Percentiles rank a stretch among this genome's conserved stretches.
phyloP scores from a whole-genome alignment of 2,113 vertebrate genomes.

The Limanda limanda region DNA sequence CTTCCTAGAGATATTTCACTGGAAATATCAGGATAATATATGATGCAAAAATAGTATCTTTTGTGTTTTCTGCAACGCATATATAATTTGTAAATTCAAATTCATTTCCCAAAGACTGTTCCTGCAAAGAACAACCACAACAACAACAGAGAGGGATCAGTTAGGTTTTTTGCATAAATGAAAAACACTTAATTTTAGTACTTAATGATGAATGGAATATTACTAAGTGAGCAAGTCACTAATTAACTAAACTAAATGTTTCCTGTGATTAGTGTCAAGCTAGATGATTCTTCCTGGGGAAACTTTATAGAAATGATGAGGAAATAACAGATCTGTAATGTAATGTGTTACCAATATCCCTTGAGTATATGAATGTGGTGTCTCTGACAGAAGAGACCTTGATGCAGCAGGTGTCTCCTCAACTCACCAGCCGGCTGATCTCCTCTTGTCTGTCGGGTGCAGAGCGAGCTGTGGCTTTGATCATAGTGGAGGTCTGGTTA shows the following conservation, averaged over 20 bases:
- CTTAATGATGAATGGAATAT: too few relatives aligned
- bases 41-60: too few relatives aligned
- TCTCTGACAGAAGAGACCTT: background rate
- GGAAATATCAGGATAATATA: too few relatives aligned
- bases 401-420: conserved; percentile 21
- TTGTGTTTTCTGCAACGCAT: too few relatives aligned
- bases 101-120: too few relatives aligned
- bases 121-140: too few relatives aligned
- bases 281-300: background rate
- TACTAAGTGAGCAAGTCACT: too few relatives aligned
- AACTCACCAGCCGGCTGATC: conserved; percentile 96
- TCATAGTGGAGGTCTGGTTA: conserved; percentile 99
- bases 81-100: too few relatives aligned
- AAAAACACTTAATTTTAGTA: too few relatives aligned
- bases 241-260: background rate
- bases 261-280: background rate
- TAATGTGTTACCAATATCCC: background rate
- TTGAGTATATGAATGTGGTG: background rate
- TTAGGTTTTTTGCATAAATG: too few relatives aligned
- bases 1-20: too few relatives aligned
- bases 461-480: conserved; percentile 97
- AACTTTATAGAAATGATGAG: background rate
- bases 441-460: conserved; percentile 98
- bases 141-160: too few relatives aligned
- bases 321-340: background rate